Conservation (phyloP, 2,797 vertebrate genomes). For the Melanotaenia boesemani region DNA sequence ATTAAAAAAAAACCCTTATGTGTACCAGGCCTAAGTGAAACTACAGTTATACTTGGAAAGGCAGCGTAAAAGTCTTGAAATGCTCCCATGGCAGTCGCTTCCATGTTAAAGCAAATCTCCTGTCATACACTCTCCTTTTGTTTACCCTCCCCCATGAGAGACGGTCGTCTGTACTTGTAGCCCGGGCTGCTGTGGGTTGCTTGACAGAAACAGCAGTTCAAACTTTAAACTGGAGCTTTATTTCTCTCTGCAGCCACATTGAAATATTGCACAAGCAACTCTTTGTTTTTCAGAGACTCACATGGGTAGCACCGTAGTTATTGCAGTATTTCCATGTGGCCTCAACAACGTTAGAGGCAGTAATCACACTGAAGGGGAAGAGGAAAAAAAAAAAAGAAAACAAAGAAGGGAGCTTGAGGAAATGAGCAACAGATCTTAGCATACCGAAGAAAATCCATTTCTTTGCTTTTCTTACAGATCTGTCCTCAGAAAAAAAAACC, state of each 20-base stretch:
- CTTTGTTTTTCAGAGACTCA: conserved; percentile 72
- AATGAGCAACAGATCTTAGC: conserved; percentile 47
- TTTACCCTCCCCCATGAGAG: conserved; percentile 54
- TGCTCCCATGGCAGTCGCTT: too few relatives aligned
- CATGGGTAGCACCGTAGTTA: conserved; percentile 59
- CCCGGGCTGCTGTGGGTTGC: conserved; percentile 46
- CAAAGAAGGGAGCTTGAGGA: conserved; percentile 46
- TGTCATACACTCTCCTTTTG: conserved; percentile 49
- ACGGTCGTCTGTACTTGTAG: conserved; percentile 45
- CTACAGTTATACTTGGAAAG: too few relatives aligned
- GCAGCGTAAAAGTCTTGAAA: too few relatives aligned
- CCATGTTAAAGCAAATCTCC: conserved; percentile 36
- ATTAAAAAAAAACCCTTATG: too few relatives aligned
- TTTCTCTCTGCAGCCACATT: conserved; percentile 29
- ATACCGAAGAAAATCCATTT: conserved; percentile 59
- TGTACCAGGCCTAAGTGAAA: too few relatives aligned
- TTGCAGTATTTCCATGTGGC: conserved; percentile 67
- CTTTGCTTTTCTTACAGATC: conserved; percentile 45
- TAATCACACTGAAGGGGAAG: conserved; percentile 49
- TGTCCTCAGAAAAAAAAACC: conserved; percentile 25
- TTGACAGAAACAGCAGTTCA: conserved; percentile 49
- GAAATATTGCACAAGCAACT: conserved; percentile 61
- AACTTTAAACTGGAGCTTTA: conserved; percentile 40
- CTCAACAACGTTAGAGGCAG: conserved; percentile 46
- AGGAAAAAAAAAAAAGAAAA: conserved; percentile 7